phyloP scores from a whole-genome alignment of 2,888 invertebrate species.

The Caenorhabditis uteleia region DNA sequence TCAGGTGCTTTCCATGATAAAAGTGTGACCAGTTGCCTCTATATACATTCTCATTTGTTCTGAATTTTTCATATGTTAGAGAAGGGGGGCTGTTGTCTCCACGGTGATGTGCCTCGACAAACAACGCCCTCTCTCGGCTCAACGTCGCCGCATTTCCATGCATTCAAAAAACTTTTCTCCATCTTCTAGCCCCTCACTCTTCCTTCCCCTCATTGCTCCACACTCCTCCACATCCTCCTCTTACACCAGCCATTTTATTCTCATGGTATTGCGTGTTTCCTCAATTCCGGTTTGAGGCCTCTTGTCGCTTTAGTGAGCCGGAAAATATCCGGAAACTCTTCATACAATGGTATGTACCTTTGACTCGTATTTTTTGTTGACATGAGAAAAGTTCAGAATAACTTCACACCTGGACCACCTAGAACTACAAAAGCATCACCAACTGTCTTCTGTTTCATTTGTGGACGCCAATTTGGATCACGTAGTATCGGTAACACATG shows the following conservation, averaged over 20 bases:
- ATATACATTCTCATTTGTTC: no score
- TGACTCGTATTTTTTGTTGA: no score
- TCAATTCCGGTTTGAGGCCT: constrained; percentile 2
- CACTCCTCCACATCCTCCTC: background rate
- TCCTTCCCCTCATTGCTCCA: constrained; percentile 21
- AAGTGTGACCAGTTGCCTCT: no score
- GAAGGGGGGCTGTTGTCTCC: no score
- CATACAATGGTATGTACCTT: constrained; percentile 11
- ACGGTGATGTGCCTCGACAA: constrained; percentile 28
- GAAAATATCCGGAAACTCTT: constrained; percentile 11
- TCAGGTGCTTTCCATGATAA: no score
- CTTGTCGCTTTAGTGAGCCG: constrained; percentile 32
- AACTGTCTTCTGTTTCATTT: constrained; percentile 76
- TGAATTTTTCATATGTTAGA: no score
- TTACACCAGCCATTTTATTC: constrained; percentile 8
- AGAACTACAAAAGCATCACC: constrained; percentile 67
- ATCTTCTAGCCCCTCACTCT: background rate
- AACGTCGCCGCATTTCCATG: constrained; percentile 27
- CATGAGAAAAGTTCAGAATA: constrained; percentile 42
- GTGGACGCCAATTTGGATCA: constrained; percentile 77
- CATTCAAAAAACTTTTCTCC: constrained; percentile 38
- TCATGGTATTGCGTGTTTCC: constrained; percentile 1
- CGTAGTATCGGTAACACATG: constrained; percentile 71
- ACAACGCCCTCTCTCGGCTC: constrained; percentile 4
- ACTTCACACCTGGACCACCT: constrained; percentile 55